A percentile compares a stretch with the other conserved stretches of the same genome.
These are phyloP conservation scores for Drosophila obscura DNA, from an alignment of 1,140 invertebrate species.

Conservation along the genomic window DNA sequence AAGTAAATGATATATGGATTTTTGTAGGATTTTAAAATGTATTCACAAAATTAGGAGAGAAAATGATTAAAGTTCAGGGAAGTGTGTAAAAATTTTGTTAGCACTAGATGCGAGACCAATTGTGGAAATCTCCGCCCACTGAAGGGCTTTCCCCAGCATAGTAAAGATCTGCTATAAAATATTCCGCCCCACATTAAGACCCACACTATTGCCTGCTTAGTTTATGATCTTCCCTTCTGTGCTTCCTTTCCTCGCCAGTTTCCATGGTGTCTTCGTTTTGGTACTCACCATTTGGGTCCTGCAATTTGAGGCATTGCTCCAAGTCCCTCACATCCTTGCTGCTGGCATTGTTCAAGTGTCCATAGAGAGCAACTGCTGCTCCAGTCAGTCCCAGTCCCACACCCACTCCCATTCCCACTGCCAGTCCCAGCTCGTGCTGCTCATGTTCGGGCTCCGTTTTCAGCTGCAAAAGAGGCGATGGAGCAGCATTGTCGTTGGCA, in stretches of 20 bases:
- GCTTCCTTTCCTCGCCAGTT: slow-evolving; percentile 7
- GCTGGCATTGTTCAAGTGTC: slow-evolving; percentile 58
- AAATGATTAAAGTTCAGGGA: not conserved
- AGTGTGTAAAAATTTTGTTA: no score
- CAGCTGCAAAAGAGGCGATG: slow-evolving; percentile 63
- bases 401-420: not conserved
- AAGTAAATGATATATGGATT: not conserved
- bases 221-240: no score
- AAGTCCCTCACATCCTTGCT: slow-evolving; percentile 63
- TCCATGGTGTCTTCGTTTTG: slow-evolving; percentile 13
- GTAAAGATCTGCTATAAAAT: no score
- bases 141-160: no score
- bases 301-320: slow-evolving; percentile 66
- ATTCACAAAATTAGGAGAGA: no score
- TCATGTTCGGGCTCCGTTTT: slow-evolving; percentile 46
- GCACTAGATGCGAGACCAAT: no score
- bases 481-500: slow-evolving; percentile 62
- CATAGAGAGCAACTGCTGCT: slow-evolving; percentile 50
- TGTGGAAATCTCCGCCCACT: no score
- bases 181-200: no score
- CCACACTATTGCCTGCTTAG: no score
- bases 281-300: slow-evolving; percentile 62
- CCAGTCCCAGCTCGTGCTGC: slow-evolving; percentile 1
- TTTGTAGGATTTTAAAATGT: no score
- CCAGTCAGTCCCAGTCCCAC: slow-evolving; percentile 27